Evolutionary conservation across 2,797 vertebrate genomes (phyloP).

Genomic region (Crenichthys baileyi): DNA sequence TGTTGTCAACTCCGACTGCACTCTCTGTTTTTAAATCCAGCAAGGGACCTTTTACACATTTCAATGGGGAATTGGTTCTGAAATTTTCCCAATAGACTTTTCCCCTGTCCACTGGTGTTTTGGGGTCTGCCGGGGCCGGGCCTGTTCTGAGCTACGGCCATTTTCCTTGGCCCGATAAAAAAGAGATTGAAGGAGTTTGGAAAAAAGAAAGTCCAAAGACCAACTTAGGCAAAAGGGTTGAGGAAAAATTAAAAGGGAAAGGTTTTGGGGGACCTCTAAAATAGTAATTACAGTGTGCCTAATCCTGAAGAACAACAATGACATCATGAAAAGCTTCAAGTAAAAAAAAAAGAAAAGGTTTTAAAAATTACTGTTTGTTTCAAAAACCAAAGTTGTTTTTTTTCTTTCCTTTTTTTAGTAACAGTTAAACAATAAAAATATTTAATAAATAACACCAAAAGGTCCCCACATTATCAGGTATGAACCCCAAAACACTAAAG

Average conservation of each 20-base stretch:
- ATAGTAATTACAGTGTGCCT: conserved; percentile 63
- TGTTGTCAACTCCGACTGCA: conserved; percentile 81
- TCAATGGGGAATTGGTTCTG: conserved; percentile 80
- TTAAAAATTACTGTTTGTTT: conserved; percentile 20
- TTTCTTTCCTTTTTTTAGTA: no score
- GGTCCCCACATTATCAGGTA: not conserved
- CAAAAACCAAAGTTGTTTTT: conserved; percentile 22
- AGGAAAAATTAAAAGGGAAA: conserved; percentile 36
- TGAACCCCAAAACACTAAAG: not conserved
- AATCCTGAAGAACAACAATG: conserved; percentile 57
- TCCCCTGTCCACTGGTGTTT: conserved; percentile 76
- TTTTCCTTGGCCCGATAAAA: conserved; percentile 63
- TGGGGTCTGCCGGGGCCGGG: conserved; percentile 76
- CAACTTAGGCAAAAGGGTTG: conserved; percentile 43
- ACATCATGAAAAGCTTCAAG: conserved; percentile 46
- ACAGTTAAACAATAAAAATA: not conserved
- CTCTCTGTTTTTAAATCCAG: conserved; percentile 80
- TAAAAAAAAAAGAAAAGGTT: not conserved
- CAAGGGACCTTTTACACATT: conserved; percentile 82
- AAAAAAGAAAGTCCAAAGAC: conserved; percentile 54
- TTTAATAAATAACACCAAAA: not conserved
- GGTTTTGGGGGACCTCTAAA: conserved; percentile 46
- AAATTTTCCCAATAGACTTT: conserved; percentile 83
- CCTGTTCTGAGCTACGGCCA: conserved; percentile 72
- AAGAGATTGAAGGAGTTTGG: conserved; percentile 59